Base-by-base conservation (phyloP, 1,140 invertebrate species). In the Saccostrea glomerata region DNA sequence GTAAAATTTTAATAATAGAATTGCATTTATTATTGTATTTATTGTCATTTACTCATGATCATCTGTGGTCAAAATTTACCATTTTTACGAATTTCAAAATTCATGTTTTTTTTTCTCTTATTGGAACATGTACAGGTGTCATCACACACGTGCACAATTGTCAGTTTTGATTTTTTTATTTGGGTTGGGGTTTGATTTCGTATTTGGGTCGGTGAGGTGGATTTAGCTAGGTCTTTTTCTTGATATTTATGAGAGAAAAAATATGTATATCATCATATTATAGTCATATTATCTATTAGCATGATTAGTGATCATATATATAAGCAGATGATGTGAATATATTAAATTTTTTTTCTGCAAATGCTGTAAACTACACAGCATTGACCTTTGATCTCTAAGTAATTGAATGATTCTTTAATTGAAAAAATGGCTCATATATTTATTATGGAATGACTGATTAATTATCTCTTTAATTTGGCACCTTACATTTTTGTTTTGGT, bases 361-460 rank as follows among this genome's bases (percentile, higher is more conserved):
- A 36, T 77, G 70, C 70, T 77, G 70, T 30, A 77, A 30, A 30
- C 15, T 77, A 30, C 25, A 13, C 25, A 25, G 70, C 70, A 36
- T 77, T 15, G 23, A 12, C 30, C 25, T 36, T 36, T 77, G 70
- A 77, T 77, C 70, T 77, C 70, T 77, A 77, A 77, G 30, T 36
- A 77, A 77, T 11, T 30, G 30, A 36, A 30, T 30, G 23, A 13
- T 77, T 77, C 25, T 77, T 23, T 77, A 77, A 77, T 36, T 77
- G 23, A 30, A 40, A 77, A 30, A 40, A 77, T 77, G 70, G 25
- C 30, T 77, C 23, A 30, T 77, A 17, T 77, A 77, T 66, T 47
- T 9, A 66, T 77, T 30, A 36, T 77, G 30, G 70, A 77, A 77
- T 77, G 70, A 77, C 30, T 77, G 70, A 15, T 6, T 73, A 25